Evolutionary conservation across 2,113 vertebrate species (phyloP), one percentile per base, ranked within the genome.

Genomic region (Cryptotis parvus): DNA sequence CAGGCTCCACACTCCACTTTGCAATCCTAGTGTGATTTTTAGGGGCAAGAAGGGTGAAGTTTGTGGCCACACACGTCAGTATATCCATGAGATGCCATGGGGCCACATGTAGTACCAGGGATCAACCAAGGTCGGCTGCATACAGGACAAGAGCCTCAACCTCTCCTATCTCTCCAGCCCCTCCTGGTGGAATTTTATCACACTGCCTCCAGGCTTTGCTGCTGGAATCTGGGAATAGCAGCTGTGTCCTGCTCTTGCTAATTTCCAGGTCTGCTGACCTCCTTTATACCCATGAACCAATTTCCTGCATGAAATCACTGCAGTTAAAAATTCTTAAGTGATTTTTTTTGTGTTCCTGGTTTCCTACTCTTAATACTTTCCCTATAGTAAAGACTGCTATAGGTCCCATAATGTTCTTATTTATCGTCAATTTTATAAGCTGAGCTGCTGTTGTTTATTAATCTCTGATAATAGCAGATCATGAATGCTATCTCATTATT

Each of bases 301-400:
- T 15, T 84, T 55, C 27, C 58, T 72, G 6, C 33, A 26, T 39
- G 43, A 39, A 73, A 55, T 89, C 49, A 39, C 43, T 49, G 69
- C 9, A 7, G 3, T 65, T n/a, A 43, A 27, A 69, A 27, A n/a
- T 4, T 2, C 35, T 61, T 35, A 27, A 22, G 20, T 58, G 73
- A 74, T 20, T 45, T 84, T 20, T 45, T 84, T 68, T 43, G 37
- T 83, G 90, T 93, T 75, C 58, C 31, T 45, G 66, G 8, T 33
- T 37, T 49, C 24, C 16, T 18, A 8, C 49, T 15, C 2, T 49
- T 52, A 20, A 11, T 58, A 52, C 18, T 45, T 74, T n/a, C 37
- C 37, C 26, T 52, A 3, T 22, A 16, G 43, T 9, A 4, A 1
- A 8, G 49, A 4, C 35, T 68, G 29, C 2, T 43, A 49, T 63